phyloP scores from a whole-genome alignment of 2,888 invertebrate species.

The Deilephila elpenor region DNA sequence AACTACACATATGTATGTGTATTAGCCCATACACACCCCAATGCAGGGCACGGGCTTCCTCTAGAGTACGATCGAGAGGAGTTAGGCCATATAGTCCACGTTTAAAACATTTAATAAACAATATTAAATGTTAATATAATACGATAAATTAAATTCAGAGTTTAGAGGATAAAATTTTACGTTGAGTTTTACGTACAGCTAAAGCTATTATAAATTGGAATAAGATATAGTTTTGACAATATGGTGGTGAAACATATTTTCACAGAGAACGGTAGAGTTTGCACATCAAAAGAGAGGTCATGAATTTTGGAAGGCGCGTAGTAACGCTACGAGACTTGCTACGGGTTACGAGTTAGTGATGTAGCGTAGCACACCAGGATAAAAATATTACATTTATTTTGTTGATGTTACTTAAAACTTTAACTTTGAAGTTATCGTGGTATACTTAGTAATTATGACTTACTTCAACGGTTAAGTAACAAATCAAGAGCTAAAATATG shows the following conservation, averaged over 20 bases:
- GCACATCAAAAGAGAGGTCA: slow-evolving; percentile 69
- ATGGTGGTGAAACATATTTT: slow-evolving; percentile 52
- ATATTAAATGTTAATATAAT: too few species aligned
- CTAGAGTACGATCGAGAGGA: too few species aligned
- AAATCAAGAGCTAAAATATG: too few species aligned
- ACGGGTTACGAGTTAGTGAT: slow-evolving; percentile 50
- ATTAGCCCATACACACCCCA: too few species aligned
- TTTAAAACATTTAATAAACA: too few species aligned
- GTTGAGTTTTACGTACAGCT: slow-evolving; percentile 20
- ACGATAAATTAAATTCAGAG: background rate
- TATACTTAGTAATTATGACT: too few species aligned
- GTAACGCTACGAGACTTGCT: slow-evolving; percentile 47
- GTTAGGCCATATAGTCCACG: too few species aligned
- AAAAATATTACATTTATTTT: background rate
- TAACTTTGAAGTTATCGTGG: too few species aligned
- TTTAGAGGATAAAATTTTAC: too few species aligned
- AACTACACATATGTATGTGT: too few species aligned
- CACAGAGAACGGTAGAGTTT: slow-evolving; percentile 42
- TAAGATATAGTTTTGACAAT: slow-evolving; percentile 43
- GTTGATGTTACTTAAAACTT: background rate
- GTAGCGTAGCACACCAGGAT: background rate
- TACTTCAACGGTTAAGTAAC: too few species aligned
- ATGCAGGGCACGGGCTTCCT: too few species aligned
- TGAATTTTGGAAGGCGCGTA: slow-evolving; percentile 68
- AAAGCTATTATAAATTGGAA: slow-evolving; percentile 40